Conservation (phyloP, 2,888 invertebrate genomes). For the Enchytraeus crypticus region DNA sequence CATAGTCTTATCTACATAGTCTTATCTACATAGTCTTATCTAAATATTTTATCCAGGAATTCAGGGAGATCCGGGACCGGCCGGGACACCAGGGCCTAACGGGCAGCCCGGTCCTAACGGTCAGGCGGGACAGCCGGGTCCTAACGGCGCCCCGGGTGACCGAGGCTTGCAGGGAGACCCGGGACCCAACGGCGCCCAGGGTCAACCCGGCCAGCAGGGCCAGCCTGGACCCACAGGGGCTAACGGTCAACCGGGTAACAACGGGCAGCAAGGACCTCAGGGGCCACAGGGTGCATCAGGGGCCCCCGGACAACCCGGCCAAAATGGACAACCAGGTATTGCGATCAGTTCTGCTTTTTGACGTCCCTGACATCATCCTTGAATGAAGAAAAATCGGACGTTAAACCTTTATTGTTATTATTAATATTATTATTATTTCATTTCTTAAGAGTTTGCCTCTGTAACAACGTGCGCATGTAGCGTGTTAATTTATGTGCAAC, state of each 20-base stretch:
- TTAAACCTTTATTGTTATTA: too few species aligned
- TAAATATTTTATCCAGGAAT: constrained; percentile 8
- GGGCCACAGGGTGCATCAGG: not conserved
- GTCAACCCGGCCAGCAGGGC: not conserved
- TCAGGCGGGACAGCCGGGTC: too few species aligned
- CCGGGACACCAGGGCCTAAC: constrained; percentile 8
- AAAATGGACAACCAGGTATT: too few species aligned
- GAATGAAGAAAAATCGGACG: too few species aligned
- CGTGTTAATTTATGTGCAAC: too few species aligned
- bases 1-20: too few species aligned
- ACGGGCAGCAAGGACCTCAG: not conserved
- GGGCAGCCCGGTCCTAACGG: too few species aligned
- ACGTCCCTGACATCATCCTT: too few species aligned
- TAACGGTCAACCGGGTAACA: not conserved
- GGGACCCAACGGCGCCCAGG: constrained; percentile 10
- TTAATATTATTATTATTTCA: not conserved
- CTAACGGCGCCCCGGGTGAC: constrained; percentile 2
- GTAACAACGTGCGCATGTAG: too few species aligned
- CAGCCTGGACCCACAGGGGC: not conserved
- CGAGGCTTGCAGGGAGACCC: constrained; percentile 7
- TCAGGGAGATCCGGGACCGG: constrained; percentile 1
- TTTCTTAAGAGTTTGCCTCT: not conserved
- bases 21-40: too few species aligned
- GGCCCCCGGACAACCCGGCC: too few species aligned
- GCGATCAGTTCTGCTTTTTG: too few species aligned